Conservation (phyloP, 2,888 invertebrate genomes). For the Yponomeuta evonymella region DNA sequence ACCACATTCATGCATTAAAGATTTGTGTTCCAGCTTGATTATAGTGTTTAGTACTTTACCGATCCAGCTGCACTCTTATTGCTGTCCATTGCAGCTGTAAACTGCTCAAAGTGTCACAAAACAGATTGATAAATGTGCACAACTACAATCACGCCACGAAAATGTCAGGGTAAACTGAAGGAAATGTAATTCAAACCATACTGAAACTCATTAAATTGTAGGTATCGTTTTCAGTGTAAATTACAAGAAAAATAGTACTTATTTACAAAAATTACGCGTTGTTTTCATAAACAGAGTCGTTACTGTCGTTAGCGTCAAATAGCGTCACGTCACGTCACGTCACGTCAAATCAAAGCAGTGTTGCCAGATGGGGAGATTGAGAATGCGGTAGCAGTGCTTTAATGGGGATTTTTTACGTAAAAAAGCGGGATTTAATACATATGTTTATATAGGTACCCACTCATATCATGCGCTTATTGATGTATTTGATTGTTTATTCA, state of each 20-base stretch:
- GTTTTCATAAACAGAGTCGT: not conserved
- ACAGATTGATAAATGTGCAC: not conserved
- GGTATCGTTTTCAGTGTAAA: not conserved
- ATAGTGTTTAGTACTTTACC: constrained; percentile 33
- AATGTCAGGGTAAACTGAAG: not conserved
- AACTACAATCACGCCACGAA: not conserved
- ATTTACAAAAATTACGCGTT: not conserved
- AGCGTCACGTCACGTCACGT: no score
- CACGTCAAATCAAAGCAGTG: no score
- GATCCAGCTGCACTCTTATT: constrained; percentile 52
- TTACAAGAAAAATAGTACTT: not conserved
- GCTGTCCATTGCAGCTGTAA: constrained; percentile 29
- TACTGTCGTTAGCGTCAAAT: no score
- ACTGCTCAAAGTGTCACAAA: not conserved
- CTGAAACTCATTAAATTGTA: not conserved
- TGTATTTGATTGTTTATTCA: no score
- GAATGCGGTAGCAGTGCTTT: no score
- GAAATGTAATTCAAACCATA: not conserved
- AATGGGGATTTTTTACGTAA: no score
- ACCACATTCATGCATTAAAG: constrained; percentile 4
- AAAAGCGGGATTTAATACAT: no score
- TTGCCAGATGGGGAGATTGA: no score
- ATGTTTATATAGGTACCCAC: no score
- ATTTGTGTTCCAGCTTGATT: not conserved
- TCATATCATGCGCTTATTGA: no score